A percentile compares a stretch with the other conserved stretches of the same genome.
Evolutionary conservation across 2,113 vertebrate genomes (phyloP).

Genomic region (Mustelus asterias): DNA sequence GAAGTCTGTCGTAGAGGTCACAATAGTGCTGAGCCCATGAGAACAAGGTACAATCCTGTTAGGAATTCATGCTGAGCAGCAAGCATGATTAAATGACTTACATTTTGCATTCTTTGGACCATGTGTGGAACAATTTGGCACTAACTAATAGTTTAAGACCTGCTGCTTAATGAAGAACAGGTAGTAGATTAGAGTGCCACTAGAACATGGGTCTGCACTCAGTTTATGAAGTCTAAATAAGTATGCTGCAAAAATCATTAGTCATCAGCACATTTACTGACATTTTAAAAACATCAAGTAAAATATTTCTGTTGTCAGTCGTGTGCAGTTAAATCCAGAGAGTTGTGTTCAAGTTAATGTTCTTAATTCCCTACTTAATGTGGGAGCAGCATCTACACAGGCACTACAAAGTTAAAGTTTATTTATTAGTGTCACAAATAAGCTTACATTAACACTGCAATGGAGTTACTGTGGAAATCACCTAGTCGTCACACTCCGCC

Average conservation of each 20-base stretch:
- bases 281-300: neutral
- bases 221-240: neutral
- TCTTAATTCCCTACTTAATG: neutral
- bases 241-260: constrained; percentile 13
- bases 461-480: too few relatives aligned
- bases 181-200: neutral
- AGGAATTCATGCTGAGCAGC: constrained; percentile 12
- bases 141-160: neutral
- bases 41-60: constrained; percentile 25
- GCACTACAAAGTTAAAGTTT: too few relatives aligned
- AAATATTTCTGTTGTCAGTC: neutral
- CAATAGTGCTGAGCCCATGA: constrained; percentile 18
- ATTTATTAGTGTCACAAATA: too few relatives aligned
- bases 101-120: neutral
- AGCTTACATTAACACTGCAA: too few relatives aligned
- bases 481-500: too few relatives aligned
- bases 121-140: neutral
- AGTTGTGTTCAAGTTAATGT: neutral
- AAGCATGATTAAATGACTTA: neutral
- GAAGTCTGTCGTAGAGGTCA: neutral
- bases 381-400: neutral
- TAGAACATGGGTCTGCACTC: neutral
- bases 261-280: neutral
- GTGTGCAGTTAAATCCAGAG: neutral
- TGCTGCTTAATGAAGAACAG: neutral